Conservation (phyloP, 2,113 vertebrate species). For the Nibea albiflora region DNA sequence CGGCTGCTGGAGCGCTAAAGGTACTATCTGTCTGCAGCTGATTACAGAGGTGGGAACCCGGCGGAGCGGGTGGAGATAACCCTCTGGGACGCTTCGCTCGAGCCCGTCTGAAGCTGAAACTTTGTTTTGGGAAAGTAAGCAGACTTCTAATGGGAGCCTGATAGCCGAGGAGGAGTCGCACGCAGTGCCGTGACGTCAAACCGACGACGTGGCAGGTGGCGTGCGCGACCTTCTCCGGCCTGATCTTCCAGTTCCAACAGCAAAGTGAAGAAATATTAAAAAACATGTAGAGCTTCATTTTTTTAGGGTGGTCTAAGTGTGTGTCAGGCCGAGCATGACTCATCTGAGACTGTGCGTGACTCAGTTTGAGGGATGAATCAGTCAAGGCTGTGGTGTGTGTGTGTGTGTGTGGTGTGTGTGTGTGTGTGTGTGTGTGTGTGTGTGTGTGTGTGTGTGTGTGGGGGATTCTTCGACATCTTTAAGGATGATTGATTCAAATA, state of each 20-base stretch:
- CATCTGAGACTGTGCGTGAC: conserved; percentile 28
- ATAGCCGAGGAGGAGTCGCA: neutral
- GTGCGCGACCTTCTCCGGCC: conserved; percentile 8
- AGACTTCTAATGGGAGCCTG: conserved; percentile 12
- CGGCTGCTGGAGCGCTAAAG: conserved; percentile 16
- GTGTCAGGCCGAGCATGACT: conserved; percentile 26
- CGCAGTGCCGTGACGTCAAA: conserved; percentile 16
- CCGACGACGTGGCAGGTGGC: conserved; percentile 1
- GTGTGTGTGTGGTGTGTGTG: conserved; percentile 14
- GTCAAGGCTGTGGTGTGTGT: conserved; percentile 14
- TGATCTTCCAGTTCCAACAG: neutral
- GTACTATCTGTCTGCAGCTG: conserved; percentile 55
- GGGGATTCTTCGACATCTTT: conserved; percentile 5
- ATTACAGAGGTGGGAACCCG: conserved; percentile 60
- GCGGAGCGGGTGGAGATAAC: conserved; percentile 21
- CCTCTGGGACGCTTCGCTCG: neutral
- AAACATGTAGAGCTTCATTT: neutral
- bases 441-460: conserved; percentile 12
- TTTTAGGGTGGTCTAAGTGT: neutral
- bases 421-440: conserved; percentile 17
- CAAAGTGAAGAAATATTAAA: neutral
- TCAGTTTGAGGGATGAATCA: conserved; percentile 28
- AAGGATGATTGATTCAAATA: conserved; percentile 12
- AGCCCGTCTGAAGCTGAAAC: neutral
- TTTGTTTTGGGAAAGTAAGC: conserved; percentile 53